Base-by-base conservation (phyloP, 2,888 invertebrate species). In the Mystacides longicornis region DNA sequence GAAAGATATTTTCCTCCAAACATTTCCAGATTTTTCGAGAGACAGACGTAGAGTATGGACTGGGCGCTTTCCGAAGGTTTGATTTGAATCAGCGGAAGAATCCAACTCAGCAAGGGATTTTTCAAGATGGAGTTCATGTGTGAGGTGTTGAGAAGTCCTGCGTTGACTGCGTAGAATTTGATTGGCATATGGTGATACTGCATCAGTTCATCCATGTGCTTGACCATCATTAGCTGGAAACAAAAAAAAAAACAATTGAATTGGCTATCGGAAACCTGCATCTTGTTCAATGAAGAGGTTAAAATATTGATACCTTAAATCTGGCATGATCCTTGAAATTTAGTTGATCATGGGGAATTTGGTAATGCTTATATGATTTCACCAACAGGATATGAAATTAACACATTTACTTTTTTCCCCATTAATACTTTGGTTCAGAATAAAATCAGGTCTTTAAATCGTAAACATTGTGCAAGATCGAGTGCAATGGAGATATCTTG, bases 1-100 rank as follows among this genome's bases (percentile, higher is more conserved):
- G 83, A 84, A 23, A 92, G 81, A 66, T 93, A 94, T 3, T 81
- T 73, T n/a, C 93, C 93, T 1, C 91, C 88, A 64, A 80, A 77
- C 3, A 82, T 82, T 67, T 90, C 87, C 18, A 93, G 71, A 23
- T 81, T 75, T 46, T 83, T 80, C 47, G 87, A 83, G 14, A 93
- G 79, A 64, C 89, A 87, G 11, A 89, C 81, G 71, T 82, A 86
- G 7, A 89, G 78, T 47, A 92, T 80, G 0, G 91, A 81, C 56
- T 82, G 80, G 0, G 94, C 89, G 21, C 95, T 95, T 68, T 87
- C 81, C 56, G 81, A 82, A 3, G 92, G 85, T 1, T 82, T 85
- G 84, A 91, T 92, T 65, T 90, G 89, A 58, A 91, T 70, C 0
- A 82, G 62, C 57, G 75, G 78, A 63, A 84, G 11, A 2, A 37